phyloP scores from a whole-genome alignment of 2,797 vertebrate species.

The Microctenopoma lineatum region DNA sequence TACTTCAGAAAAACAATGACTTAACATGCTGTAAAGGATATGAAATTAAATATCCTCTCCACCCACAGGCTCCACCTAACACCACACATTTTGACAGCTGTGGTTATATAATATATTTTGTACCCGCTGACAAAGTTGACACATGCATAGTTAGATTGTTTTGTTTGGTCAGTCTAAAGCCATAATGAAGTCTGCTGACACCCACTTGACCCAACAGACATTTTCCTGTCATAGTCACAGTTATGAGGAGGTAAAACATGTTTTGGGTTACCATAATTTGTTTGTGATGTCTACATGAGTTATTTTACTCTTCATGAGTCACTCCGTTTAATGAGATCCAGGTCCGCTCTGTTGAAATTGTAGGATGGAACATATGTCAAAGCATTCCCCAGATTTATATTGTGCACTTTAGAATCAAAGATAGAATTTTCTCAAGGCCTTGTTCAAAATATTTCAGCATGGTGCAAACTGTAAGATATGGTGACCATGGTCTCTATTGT shows the following conservation, averaged over 20 bases:
- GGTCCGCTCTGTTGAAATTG: background rate
- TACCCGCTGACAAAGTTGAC: background rate
- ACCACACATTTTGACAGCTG: background rate
- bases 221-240: background rate
- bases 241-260: background rate
- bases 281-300: conserved; percentile 4
- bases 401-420: conserved; percentile 2
- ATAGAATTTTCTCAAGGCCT: conserved; percentile 22
- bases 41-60: background rate
- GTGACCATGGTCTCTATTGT: background rate
- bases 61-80: background rate
- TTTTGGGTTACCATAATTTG: background rate
- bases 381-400: background rate
- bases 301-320: background rate
- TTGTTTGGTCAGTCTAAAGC: background rate
- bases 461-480: conserved; percentile 9
- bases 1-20: conserved; percentile 2
- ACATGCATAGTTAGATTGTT: background rate
- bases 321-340: background rate
- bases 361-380: background rate
- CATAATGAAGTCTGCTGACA: conserved; percentile 4
- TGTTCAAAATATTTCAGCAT: conserved; percentile 3
- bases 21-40: background rate
- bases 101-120: conserved; percentile 8
- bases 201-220: background rate